Percentiles rank a stretch among this genome's conserved stretches.
Evolutionary conservation across 2,888 invertebrate species (phyloP).

Genomic region (Chaitophorus viminalis): DNA sequence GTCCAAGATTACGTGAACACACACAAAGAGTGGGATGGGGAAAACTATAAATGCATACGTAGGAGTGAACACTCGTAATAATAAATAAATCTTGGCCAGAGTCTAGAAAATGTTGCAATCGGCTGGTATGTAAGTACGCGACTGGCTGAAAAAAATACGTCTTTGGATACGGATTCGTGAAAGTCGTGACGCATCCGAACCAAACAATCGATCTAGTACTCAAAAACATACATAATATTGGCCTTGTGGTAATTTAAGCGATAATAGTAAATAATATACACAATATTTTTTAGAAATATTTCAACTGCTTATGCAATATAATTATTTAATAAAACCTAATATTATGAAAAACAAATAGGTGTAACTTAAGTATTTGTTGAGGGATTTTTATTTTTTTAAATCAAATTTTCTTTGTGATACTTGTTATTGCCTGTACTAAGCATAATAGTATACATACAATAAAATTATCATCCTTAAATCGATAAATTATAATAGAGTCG

Average conservation of each 20-base stretch:
- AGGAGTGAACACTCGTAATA: background rate
- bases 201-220: background rate
- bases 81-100: slow-evolving; percentile 9
- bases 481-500: background rate
- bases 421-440: slow-evolving; percentile 5
- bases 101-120: slow-evolving; percentile 21
- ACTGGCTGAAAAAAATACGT: background rate
- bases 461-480: slow-evolving; percentile 7
- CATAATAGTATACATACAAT: background rate
- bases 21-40: background rate
- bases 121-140: background rate
- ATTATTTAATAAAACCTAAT: slow-evolving; percentile 3
- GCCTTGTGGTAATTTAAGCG: slow-evolving; percentile 49
- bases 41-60: slow-evolving; percentile 18
- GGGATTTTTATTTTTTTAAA: background rate
- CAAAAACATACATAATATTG: slow-evolving; percentile 31
- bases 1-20: slow-evolving; percentile 20
- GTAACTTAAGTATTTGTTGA: background rate
- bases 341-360: background rate
- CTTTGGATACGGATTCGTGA: slow-evolving; percentile 13
- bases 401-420: slow-evolving; percentile 24
- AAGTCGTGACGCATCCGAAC: slow-evolving; percentile 26
- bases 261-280: slow-evolving; percentile 27
- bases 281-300: slow-evolving; percentile 14
- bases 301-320: slow-evolving; percentile 22